Evolutionary conservation across 2,797 vertebrate genomes (phyloP).

Genomic region (Peromyscus melanophrys): DNA sequence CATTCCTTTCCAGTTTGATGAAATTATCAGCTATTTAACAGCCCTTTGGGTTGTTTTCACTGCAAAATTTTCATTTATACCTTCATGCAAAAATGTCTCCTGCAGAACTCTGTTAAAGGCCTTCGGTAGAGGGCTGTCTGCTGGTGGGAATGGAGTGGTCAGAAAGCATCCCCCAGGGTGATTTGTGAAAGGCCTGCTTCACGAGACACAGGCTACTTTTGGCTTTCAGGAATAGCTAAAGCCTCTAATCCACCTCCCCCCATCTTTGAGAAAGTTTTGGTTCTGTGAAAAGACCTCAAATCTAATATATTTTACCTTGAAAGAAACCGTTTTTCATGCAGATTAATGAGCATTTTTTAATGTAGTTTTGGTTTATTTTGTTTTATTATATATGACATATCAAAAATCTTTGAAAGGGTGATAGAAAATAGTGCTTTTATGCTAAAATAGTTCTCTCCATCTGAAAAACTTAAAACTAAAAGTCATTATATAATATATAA

Average conservation of each 20-base stretch:
- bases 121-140: background rate
- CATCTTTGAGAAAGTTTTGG: slow-evolving; percentile 43
- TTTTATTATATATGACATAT: background rate
- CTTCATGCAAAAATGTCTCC: slow-evolving; percentile 71
- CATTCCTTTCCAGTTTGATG: slow-evolving; percentile 62
- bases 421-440: slow-evolving; percentile 23
- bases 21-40: slow-evolving; percentile 86
- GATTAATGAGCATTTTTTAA: background rate
- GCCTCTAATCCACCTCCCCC: background rate
- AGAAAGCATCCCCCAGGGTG: background rate
- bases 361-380: slow-evolving; percentile 16
- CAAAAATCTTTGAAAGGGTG: slow-evolving; percentile 38
- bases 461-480: background rate
- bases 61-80: slow-evolving; percentile 78
- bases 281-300: slow-evolving; percentile 14
- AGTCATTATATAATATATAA: background rate
- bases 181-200: background rate
- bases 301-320: background rate
- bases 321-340: background rate
- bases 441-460: slow-evolving; percentile 1
- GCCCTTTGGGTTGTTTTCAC: slow-evolving; percentile 79
- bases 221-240: background rate
- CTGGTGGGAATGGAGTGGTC: background rate
- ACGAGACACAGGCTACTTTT: background rate
- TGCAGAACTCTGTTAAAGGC: background rate